Conservation (phyloP, 2,113 vertebrate species). For the Lipophrys pholis region DNA sequence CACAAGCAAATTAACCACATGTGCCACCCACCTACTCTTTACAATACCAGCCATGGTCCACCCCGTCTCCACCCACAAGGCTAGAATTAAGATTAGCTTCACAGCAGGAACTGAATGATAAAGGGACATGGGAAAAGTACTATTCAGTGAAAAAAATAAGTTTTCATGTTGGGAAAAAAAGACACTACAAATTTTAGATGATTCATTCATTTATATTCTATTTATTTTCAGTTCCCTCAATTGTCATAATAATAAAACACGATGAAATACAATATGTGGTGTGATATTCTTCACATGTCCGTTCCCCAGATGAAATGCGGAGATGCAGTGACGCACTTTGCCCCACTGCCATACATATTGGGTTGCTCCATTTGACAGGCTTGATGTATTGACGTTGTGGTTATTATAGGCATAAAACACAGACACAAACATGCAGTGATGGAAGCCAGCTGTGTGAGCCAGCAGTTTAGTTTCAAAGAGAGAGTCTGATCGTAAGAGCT, state of each 20-base stretch:
- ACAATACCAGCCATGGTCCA: conserved; percentile 40
- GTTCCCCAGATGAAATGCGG: conserved; percentile 17
- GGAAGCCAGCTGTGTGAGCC: conserved; percentile 65
- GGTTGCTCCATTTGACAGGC: conserved; percentile 50
- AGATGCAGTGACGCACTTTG: conserved; percentile 26
- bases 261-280: conserved; percentile 17
- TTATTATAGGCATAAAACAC: conserved; percentile 37
- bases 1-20: conserved; percentile 64
- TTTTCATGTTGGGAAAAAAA: not conserved
- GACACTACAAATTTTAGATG: not conserved
- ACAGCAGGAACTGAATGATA: conserved; percentile 16
- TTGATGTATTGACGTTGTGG: conserved; percentile 44
- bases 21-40: conserved; percentile 59
- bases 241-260: conserved; percentile 1
- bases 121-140: conserved; percentile 16
- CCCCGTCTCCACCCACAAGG: conserved; percentile 41
- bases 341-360: conserved; percentile 49
- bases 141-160: conserved; percentile 17
- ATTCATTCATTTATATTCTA: not conserved
- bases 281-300: conserved; percentile 25
- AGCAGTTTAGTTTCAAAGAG: conserved; percentile 25
- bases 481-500: conserved; percentile 1
- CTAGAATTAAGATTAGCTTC: conserved; percentile 33
- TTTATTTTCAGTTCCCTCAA: conserved; percentile 1
- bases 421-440: conserved; percentile 45